A percentile compares a stretch with the other conserved stretches of the same genome.
phyloP scores from a whole-genome alignment of 2,888 invertebrate species.

The Barypeithes pellucidus region DNA sequence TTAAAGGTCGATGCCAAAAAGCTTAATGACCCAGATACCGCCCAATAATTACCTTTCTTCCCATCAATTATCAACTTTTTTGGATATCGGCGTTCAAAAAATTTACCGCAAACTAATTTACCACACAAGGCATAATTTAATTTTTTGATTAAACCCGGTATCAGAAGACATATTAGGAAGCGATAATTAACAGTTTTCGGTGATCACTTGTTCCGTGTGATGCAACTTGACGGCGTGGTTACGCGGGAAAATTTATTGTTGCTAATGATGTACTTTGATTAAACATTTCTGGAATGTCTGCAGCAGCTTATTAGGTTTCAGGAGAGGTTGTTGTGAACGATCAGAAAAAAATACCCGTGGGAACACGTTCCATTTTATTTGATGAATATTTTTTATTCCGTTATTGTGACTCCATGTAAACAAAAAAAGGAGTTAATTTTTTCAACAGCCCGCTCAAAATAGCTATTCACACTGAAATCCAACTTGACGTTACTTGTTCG shows the following conservation, averaged over 20 bases:
- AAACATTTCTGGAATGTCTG: slow-evolving; percentile 36
- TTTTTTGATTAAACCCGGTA: slow-evolving; percentile 16
- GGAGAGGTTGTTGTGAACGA: slow-evolving; percentile 18
- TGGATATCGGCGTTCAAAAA: not conserved
- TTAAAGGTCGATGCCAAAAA: too few relatives aligned
- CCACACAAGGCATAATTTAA: slow-evolving; percentile 4
- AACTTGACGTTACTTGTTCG: too few relatives aligned
- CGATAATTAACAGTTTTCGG: slow-evolving; percentile 46
- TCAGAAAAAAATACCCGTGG: not conserved
- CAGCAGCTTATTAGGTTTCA: slow-evolving; percentile 32
- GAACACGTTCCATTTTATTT: slow-evolving; percentile 1
- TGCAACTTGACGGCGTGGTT: slow-evolving; percentile 31
- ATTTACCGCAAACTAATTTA: slow-evolving; percentile 9
- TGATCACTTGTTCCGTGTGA: slow-evolving; percentile 33
- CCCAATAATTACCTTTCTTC: not conserved
- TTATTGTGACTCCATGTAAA: too few relatives aligned
- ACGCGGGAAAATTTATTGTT: slow-evolving; percentile 45
- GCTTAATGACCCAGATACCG: not conserved
- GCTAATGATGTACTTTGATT: slow-evolving; percentile 45
- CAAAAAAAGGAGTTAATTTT: too few relatives aligned
- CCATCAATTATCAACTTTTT: not conserved
- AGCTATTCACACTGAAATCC: too few relatives aligned
- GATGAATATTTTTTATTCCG: not conserved
- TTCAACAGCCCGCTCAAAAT: too few relatives aligned
- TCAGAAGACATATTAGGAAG: slow-evolving; percentile 36